A percentile compares a stretch with the other conserved stretches of the same genome.
These are phyloP conservation scores for Nezara viridula DNA, from an alignment of 2,888 invertebrate species.

Conservation along the genomic window DNA sequence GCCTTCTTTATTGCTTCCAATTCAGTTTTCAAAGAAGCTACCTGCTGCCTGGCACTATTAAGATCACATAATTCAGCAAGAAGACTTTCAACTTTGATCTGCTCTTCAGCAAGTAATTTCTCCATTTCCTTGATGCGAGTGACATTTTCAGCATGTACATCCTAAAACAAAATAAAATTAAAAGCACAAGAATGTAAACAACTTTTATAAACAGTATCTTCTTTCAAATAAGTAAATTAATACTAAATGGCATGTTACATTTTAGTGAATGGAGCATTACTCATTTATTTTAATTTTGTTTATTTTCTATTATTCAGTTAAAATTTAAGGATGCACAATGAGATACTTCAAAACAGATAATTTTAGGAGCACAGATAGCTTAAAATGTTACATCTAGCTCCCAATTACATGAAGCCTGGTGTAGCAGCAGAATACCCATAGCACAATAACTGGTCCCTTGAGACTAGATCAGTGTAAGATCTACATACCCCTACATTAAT, in stretches of 20 bases:
- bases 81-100: conserved; percentile 70
- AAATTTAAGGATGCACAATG: no score
- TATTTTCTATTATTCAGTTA: no score
- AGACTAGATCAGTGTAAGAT: no score
- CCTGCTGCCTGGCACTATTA: conserved; percentile 78
- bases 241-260: not conserved
- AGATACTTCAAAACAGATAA: no score
- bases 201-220: not conserved
- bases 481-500: no score
- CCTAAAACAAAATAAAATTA: conserved; percentile 67
- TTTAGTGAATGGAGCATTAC: no score
- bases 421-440: no score
- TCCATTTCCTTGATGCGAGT: conserved; percentile 72
- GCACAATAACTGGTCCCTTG: no score
- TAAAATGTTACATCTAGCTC: no score
- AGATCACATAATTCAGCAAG: conserved; percentile 73
- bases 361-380: no score
- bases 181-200: not conserved
- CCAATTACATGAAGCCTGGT: no score
- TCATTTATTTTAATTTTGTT: no score
- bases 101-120: conserved; percentile 70
- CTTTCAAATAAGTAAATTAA: not conserved
- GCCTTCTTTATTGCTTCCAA: conserved; percentile 54
- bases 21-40: conserved; percentile 70
- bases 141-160: conserved; percentile 70